Base-by-base conservation (phyloP, 2,797 vertebrate species). In the Hephaestus fuliginosus region DNA sequence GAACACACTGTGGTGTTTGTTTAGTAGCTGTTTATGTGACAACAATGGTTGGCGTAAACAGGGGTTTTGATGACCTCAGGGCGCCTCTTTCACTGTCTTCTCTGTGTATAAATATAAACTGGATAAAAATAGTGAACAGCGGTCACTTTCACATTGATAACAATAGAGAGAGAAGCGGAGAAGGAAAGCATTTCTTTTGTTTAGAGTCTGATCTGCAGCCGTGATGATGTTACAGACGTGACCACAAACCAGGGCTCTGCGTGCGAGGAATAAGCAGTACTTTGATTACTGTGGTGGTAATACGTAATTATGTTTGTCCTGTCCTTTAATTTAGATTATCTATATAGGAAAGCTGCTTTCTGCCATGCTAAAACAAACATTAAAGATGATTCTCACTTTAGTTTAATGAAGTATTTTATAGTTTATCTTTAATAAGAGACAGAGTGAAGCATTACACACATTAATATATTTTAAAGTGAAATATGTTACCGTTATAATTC, bases 21-120 rank as follows among this genome's bases (percentile, higher is more conserved):
- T 89, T 92, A 88, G 88, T 75, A 60, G 67, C 60, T 91, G 87
- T 91, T 92, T 91, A 89, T 86, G 61, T 33, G 78, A 92, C 78
- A 92, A 94, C 94, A 94, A 95, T 94, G 92, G 90, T 55, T 89
- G 89, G 80, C 52, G 56, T 89, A 90, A 89, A 90, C 85, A 84
- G 11, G 78, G 70, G 58, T 70, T 84, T 51, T 9, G 53, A 70
- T 83, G 77, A 91, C 86, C 82, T 71, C n/a, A 15, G 56, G 74
- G 43, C 33, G 62, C 60, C 58, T 57, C 71, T 71, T 72, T 58
- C 8, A 46, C 44, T 66, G 78, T 78, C 62, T 39, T 84, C 51
- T 86, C 46, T 80, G 65, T 78, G 53, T 81, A 39, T 86, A 90
- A 90, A 87, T 89, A 88, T 64, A 71, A 62, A n/a, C 7, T n/a